These are phyloP conservation scores for Anoplopoma fimbria DNA, from an alignment of 2,113 vertebrate genomes.

Conservation along the genomic window DNA sequence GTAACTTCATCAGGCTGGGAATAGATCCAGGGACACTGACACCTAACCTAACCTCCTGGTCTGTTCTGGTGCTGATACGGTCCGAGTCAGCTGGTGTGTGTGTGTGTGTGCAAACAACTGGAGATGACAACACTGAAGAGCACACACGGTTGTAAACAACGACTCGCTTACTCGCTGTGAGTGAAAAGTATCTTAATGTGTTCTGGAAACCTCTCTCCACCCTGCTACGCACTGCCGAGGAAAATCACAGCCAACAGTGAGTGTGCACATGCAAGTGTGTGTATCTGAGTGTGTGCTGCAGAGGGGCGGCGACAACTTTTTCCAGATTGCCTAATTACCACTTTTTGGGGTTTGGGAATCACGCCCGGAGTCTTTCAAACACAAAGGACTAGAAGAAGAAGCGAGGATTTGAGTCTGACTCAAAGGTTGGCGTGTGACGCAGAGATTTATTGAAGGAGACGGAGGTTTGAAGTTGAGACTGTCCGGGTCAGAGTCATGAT, in stretches of 20 bases:
- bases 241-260: slow-evolving; percentile 29
- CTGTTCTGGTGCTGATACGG: slow-evolving; percentile 3
- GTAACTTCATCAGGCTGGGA: slow-evolving; percentile 53
- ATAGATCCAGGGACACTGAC: slow-evolving; percentile 46
- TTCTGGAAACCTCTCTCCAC: slow-evolving; percentile 54
- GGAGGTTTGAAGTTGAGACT: slow-evolving; percentile 29
- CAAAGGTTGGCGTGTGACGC: slow-evolving; percentile 10
- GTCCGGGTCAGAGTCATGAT: slow-evolving; percentile 40
- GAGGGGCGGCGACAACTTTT: slow-evolving; percentile 58
- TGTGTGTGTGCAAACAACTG: slow-evolving; percentile 42
- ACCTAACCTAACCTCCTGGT: slow-evolving; percentile 42
- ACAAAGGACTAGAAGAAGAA: slow-evolving; percentile 44
- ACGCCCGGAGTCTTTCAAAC: slow-evolving; percentile 52
- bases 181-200: slow-evolving; percentile 36
- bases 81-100: slow-evolving; percentile 45
- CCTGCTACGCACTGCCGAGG: slow-evolving; percentile 29
- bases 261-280: slow-evolving; percentile 11
- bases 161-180: slow-evolving; percentile 35
- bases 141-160: slow-evolving; percentile 51
- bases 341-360: slow-evolving; percentile 67
- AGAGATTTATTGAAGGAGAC: slow-evolving; percentile 50
- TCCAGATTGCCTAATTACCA: slow-evolving; percentile 69
- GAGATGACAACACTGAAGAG: slow-evolving; percentile 46
- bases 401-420: slow-evolving; percentile 44
- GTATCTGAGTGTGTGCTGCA: slow-evolving; percentile 7